phyloP scores from a whole-genome alignment of 2,888 invertebrate genomes.

The Saturnia japonica region DNA sequence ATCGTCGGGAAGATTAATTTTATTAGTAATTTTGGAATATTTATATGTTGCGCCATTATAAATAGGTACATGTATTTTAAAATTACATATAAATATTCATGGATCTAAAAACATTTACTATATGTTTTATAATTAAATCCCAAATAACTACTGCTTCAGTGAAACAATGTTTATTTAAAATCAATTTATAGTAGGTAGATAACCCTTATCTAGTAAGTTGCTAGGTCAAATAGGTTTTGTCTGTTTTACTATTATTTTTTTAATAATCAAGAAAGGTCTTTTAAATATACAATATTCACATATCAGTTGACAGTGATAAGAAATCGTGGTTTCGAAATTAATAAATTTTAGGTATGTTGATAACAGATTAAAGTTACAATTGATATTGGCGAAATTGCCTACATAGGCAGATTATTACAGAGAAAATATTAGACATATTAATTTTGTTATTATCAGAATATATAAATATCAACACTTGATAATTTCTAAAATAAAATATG shows the following conservation, averaged over 20 bases:
- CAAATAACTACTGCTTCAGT: neutral
- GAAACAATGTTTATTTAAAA: constrained; percentile 9
- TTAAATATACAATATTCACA: constrained; percentile 73
- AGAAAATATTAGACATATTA: neutral
- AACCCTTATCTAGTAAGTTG: constrained; percentile 65
- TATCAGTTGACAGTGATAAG: constrained; percentile 43
- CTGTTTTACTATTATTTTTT: constrained; percentile 61
- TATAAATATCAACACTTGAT: constrained; percentile 50
- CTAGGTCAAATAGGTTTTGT: constrained; percentile 28
- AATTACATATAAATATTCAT: neutral
- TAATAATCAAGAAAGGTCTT: constrained; percentile 73
- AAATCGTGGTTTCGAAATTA: constrained; percentile 50
- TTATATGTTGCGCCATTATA: neutral
- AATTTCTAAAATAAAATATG: constrained; percentile 48
- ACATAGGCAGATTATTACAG: no score
- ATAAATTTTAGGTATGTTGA: constrained; percentile 30
- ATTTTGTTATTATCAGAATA: constrained; percentile 42
- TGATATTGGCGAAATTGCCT: no score
- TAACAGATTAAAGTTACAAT: no score
- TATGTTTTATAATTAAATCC: neutral
- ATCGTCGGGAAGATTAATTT: neutral
- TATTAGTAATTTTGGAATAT: constrained; percentile 4
- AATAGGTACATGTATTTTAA: neutral
- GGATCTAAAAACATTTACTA: neutral
- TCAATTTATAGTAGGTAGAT: constrained; percentile 40